Evolutionary conservation across 2,888 invertebrate species (phyloP).

Genomic region (Cistogaster globosa): DNA sequence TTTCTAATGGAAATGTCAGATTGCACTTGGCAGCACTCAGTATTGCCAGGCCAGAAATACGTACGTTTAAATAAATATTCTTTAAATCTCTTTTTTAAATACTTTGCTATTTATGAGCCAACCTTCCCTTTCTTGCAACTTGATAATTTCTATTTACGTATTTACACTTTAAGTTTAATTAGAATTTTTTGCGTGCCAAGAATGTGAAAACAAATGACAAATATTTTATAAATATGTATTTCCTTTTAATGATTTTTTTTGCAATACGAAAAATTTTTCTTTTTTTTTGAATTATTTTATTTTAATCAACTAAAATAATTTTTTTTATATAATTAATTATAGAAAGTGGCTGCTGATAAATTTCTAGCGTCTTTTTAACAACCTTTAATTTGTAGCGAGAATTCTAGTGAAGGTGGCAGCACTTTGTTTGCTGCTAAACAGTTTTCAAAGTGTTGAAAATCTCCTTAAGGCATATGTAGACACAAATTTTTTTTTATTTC

Average conservation of each 20-base stretch:
- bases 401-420: neutral
- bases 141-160: conserved; percentile 18
- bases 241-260: conserved; percentile 4
- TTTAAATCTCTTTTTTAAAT: neutral
- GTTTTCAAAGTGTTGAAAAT: too few species aligned
- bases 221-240: conserved; percentile 30
- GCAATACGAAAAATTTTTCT: neutral
- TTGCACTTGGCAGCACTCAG: too few species aligned
- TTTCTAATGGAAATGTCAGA: too few species aligned
- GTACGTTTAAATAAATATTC: too few species aligned
- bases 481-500: conserved; percentile 2
- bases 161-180: conserved; percentile 20
- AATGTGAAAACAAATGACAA: conserved; percentile 37
- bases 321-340: neutral
- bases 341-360: neutral
- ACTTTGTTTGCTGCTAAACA: too few species aligned
- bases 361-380: neutral
- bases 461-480: neutral
- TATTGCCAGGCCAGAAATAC: too few species aligned
- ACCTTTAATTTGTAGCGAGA: neutral
- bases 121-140: conserved; percentile 35
- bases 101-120: neutral
- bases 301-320: neutral
- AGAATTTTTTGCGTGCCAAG: conserved; percentile 48
- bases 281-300: neutral